Conservation (phyloP, 2,888 invertebrate genomes). For the Chamaedrilus cognettii region DNA sequence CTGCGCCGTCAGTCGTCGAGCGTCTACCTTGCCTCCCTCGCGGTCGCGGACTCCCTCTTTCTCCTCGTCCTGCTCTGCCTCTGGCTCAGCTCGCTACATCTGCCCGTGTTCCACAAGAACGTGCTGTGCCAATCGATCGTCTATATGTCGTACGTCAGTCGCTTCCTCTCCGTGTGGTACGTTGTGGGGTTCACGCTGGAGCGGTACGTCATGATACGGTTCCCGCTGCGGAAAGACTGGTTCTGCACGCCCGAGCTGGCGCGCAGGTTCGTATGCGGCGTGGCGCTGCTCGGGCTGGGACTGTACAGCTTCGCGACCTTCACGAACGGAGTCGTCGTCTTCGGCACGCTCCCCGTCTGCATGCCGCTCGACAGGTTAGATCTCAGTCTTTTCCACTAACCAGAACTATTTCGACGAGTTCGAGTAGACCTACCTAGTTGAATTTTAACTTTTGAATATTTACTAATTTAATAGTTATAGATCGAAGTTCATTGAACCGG, state of each 20-base stretch:
- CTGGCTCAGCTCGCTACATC: constrained; percentile 10
- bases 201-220: constrained; percentile 32
- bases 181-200: constrained; percentile 35
- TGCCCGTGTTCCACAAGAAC: constrained; percentile 11
- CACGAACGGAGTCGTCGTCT: constrained; percentile 26
- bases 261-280: constrained; percentile 46
- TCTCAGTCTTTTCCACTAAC: too few species aligned
- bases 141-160: constrained; percentile 32
- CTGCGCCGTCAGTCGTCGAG: not conserved
- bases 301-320: constrained; percentile 48
- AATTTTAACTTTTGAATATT: too few species aligned
- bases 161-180: constrained; percentile 37
- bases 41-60: constrained; percentile 6
- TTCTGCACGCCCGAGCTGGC: constrained; percentile 51
- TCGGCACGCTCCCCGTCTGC: constrained; percentile 9
- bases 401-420: too few species aligned
- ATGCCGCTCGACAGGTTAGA: not conserved
- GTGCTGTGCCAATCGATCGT: constrained; percentile 33
- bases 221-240: constrained; percentile 27
- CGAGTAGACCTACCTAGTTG: too few species aligned
- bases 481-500: too few species aligned
- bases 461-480: too few species aligned
- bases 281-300: constrained; percentile 43
- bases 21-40: constrained; percentile 12
- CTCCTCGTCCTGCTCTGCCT: constrained; percentile 11